A percentile compares a stretch with the other conserved stretches of the same genome.
Conservation (phyloP, 2,888 invertebrate genomes). For the Lasius platythorax region DNA sequence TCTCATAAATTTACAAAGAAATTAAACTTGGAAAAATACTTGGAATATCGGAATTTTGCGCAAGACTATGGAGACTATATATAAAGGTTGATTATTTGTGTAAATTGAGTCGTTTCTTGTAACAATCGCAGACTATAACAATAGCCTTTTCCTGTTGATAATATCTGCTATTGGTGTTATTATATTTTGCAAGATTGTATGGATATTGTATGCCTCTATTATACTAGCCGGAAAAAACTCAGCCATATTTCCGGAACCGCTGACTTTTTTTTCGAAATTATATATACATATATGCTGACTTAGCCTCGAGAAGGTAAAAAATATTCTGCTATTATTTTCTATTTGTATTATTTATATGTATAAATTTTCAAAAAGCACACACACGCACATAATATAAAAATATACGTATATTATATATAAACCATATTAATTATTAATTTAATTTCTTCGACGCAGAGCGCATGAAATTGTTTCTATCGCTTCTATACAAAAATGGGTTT, state of each 20-base stretch:
- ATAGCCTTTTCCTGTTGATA: not conserved
- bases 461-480: not conserved
- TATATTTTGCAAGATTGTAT: not conserved
- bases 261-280: not conserved
- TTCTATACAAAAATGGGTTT: not conserved
- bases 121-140: not conserved
- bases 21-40: not conserved
- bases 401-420: not conserved
- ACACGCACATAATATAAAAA: not conserved
- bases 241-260: not conserved
- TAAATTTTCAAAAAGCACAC: not conserved
- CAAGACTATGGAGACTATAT: not conserved
- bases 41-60: not conserved
- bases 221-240: not conserved
- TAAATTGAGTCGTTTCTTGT: not conserved
- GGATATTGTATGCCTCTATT: not conserved
- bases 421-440: conserved; percentile 5
- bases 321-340: not conserved
- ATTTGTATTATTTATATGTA: not conserved
- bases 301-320: not conserved
- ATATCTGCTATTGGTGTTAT: not conserved
- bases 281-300: not conserved
- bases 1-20: not conserved
- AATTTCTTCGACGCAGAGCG: not conserved
- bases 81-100: not conserved